These are phyloP conservation scores for Pseudopipra pipra DNA, from an alignment of 2,113 vertebrate species.

Conservation along the genomic window DNA sequence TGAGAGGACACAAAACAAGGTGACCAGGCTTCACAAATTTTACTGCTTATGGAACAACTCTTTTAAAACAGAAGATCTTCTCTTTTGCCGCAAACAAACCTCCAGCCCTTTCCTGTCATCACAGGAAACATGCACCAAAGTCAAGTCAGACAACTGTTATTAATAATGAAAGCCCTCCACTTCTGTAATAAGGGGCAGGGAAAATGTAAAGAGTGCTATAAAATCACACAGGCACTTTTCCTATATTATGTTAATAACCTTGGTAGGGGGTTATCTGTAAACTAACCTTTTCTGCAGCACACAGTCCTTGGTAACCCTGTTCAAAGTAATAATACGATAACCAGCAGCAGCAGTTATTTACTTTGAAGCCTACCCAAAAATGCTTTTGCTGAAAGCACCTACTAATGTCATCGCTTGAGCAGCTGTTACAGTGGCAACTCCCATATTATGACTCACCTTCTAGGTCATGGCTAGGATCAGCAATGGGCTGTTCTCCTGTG, in stretches of 20 bases:
- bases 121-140: neutral
- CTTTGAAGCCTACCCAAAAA: conserved; percentile 37
- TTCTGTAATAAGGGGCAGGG: neutral
- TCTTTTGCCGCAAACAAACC: neutral
- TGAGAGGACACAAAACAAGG: neutral
- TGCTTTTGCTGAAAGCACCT: neutral
- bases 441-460: neutral
- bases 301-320: neutral
- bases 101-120: neutral
- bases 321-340: neutral
- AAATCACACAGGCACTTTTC: neutral
- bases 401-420: neutral
- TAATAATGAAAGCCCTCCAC: conserved; percentile 1
- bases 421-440: conserved; percentile 1
- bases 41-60: neutral
- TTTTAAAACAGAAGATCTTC: neutral
- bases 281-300: neutral
- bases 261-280: neutral
- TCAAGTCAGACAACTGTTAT: neutral
- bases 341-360: neutral
- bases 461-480: neutral
- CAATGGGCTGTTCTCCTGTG: neutral
- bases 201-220: neutral
- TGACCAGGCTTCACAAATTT: neutral
- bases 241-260: neutral